Evolutionary conservation across 2,888 invertebrate genomes (phyloP), one percentile per base, ranked within the genome.

Genomic region (Acanthacorydalis orientalis): DNA sequence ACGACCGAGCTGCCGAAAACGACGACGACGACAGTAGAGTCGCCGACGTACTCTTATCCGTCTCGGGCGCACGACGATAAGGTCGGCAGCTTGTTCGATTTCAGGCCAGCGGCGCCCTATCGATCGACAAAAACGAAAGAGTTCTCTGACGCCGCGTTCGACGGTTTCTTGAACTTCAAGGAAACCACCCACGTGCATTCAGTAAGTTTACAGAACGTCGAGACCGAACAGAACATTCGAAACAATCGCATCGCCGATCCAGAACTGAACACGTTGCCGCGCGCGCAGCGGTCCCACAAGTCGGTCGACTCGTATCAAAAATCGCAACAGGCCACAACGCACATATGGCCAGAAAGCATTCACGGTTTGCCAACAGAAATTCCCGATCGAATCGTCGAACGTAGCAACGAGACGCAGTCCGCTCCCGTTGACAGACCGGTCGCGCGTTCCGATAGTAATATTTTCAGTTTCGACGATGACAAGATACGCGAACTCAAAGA

Each of bases 381-480:
- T 15, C 67, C 52, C 55, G 62, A 57, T 49, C 69, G 65, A 53
- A 63, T 72, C 52, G 61, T 66, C 33, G 63, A 68, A 16, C 51
- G 31, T 37, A 44, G 23, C 35, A 32, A n/a, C 53, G 51, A 34
- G 54, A 53, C 34, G 47, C 42, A 32, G 54, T 50, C 45, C 53
- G 51, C 31, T 16, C 48, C 49, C 7, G 70, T 69, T 59, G 76
- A 75, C 57, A 64, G 78, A 16, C 75, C 80, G 6, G 74, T 80
- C 12, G 80, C 81, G 41, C 81, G 81, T n/a, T 76, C 64, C 50
- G 73, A 75, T 51, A 74, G 81, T 53, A 77, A 77, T 43, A 78
- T 83, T 7, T 83, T 83, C 57, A 82, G 82, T 61, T 83, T 83
- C 55, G 83, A 83, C 57, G 80, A 82, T 59, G 82, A 82, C 53